Evolutionary conservation across 2,888 invertebrate genomes (phyloP).

Genomic region (Parnassius orleans): DNA sequence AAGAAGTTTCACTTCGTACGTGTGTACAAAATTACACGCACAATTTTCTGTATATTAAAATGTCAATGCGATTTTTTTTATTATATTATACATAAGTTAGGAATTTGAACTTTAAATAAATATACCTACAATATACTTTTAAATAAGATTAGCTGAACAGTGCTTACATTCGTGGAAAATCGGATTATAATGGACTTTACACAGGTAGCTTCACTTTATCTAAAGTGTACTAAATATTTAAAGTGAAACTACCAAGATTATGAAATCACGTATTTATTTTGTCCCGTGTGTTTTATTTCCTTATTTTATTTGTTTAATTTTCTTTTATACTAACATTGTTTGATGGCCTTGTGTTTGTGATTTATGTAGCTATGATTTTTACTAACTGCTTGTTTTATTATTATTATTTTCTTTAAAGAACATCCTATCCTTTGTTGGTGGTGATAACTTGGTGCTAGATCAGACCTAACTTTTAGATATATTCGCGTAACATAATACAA

Average conservation of each 20-base stretch:
- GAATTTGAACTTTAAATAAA: too few relatives aligned
- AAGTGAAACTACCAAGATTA: conserved; percentile 42
- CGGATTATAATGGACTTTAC: neutral
- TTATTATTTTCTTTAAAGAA: conserved; percentile 40
- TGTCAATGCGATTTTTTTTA: too few relatives aligned
- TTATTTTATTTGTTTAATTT: conserved; percentile 41
- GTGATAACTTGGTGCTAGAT: conserved; percentile 71
- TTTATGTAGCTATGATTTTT: conserved; percentile 46
- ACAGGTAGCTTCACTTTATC: conserved; percentile 24
- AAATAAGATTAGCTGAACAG: too few relatives aligned
- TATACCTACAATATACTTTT: too few relatives aligned
- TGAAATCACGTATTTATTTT: conserved; percentile 37
- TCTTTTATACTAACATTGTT: conserved; percentile 57
- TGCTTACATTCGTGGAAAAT: neutral
- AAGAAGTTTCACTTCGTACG: too few relatives aligned
- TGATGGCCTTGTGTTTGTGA: conserved; percentile 57
- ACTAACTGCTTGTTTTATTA: conserved; percentile 66
- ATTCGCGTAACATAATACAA: conserved; percentile 34
- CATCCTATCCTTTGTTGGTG: conserved; percentile 53
- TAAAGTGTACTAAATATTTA: conserved; percentile 21
- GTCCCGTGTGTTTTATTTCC: conserved; percentile 33
- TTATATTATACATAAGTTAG: too few relatives aligned
- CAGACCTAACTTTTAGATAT: conserved; percentile 45
- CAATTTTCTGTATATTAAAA: too few relatives aligned
- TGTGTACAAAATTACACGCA: too few relatives aligned